Conservation (phyloP, 2,113 vertebrate genomes). For the Bubo blakistoni region DNA sequence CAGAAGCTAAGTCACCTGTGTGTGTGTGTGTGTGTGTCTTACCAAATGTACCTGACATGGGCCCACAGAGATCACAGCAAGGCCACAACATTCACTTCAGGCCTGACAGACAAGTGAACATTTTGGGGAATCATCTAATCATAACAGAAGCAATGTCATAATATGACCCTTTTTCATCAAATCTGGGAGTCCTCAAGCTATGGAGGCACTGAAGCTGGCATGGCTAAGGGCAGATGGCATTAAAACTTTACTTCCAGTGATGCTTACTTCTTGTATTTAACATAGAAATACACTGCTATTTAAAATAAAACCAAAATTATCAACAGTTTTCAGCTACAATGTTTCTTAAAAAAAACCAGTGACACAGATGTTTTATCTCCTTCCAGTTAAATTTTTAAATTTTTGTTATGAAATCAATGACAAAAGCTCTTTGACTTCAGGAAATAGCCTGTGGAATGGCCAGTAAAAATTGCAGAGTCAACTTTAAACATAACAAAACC, state of each 20-base stretch:
- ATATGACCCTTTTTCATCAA: neutral
- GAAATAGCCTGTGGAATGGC: neutral
- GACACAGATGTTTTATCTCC: neutral
- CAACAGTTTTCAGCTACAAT: neutral
- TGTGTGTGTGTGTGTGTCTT: neutral
- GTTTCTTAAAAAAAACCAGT: neutral
- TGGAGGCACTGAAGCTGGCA: neutral
- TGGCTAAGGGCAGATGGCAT: neutral
- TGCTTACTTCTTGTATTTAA: neutral
- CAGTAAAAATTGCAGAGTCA: neutral
- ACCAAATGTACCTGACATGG: fast-evolving
- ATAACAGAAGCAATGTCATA: neutral
- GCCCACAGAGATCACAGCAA: neutral
- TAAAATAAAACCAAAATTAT: neutral
- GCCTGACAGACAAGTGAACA: neutral
- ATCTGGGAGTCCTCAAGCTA: neutral
- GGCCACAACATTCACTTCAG: neutral
- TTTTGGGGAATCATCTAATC: neutral
- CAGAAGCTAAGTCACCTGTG: neutral
- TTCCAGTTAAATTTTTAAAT: neutral
- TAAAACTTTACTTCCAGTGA: neutral
- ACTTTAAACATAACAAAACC: neutral
- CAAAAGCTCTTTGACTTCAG: neutral
- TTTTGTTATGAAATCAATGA: neutral
- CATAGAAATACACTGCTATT: neutral